Evolutionary conservation across 2,113 vertebrate genomes (phyloP).

Genomic region (Picathartes gymnocephalus): DNA sequence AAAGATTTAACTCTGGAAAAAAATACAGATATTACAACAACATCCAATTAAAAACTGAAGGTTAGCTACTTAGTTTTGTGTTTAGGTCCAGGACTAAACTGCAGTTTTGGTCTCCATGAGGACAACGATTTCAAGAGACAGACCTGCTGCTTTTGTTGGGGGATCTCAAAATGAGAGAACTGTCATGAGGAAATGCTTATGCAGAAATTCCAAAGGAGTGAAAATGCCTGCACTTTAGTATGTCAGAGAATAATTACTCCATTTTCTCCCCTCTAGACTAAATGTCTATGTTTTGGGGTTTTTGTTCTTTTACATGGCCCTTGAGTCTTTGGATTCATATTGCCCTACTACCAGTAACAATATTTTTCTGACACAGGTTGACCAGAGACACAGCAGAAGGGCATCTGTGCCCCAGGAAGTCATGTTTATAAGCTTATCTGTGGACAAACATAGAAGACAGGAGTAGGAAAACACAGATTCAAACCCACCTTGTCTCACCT

Average conservation of each 20-base stretch:
- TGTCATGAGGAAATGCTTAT: background rate
- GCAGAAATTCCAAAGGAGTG: background rate
- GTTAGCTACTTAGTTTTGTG: background rate
- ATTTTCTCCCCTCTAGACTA: background rate
- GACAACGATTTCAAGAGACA: background rate
- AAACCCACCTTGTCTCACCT: background rate
- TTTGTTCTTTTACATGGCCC: background rate
- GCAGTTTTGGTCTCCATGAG: background rate
- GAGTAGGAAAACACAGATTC: background rate
- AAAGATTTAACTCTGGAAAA: background rate
- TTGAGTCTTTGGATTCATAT: background rate
- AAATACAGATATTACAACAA: background rate
- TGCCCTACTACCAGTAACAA: background rate
- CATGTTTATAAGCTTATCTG: background rate
- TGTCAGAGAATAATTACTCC: background rate
- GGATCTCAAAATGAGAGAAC: background rate
- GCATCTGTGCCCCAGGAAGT: background rate
- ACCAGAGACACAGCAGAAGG: background rate
- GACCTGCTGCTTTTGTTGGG: background rate
- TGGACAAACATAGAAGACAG: background rate
- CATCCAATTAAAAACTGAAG: background rate
- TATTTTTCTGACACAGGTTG: background rate
- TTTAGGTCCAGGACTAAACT: background rate
- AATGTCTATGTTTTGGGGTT: fast-evolving
- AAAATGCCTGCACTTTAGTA: background rate